Evolutionary conservation across 2,113 vertebrate genomes (phyloP).

Genomic region (Nothoprocta pentlandii): DNA sequence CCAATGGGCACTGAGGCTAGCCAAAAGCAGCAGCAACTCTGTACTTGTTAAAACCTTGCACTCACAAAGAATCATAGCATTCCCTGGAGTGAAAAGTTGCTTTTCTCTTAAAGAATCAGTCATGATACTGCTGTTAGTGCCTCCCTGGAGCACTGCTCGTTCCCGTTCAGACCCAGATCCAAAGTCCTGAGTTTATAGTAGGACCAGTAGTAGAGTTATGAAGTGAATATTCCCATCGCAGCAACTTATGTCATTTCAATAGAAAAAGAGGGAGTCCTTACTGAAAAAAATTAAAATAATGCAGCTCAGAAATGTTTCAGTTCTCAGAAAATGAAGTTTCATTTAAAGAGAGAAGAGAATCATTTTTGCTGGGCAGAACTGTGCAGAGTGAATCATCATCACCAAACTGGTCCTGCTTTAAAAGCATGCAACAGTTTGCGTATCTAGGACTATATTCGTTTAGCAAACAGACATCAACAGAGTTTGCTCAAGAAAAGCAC

Average conservation of each 20-base stretch:
- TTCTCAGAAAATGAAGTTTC: neutral
- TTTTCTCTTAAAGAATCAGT: neutral
- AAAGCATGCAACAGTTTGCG: conserved; percentile 42
- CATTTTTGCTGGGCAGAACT: conserved; percentile 24
- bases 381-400: conserved; percentile 27
- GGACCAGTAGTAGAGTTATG: neutral
- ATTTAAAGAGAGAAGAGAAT: neutral
- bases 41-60: neutral
- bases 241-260: neutral
- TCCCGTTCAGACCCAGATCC: neutral
- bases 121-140: accelerated
- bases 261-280: neutral
- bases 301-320: neutral
- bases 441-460: neutral
- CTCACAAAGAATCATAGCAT: accelerated
- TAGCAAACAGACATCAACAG: conserved; percentile 55
- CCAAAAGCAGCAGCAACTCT: neutral
- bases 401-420: conserved; percentile 44
- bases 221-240: neutral
- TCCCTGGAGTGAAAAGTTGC: neutral
- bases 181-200: neutral
- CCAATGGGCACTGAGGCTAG: neutral
- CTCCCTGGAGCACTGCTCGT: neutral
- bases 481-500: neutral
- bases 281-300: neutral